A percentile compares a stretch with the other conserved stretches of the same genome.
Evolutionary conservation across 1,140 invertebrate genomes (phyloP).

Genomic region (Ceratina japonica): DNA sequence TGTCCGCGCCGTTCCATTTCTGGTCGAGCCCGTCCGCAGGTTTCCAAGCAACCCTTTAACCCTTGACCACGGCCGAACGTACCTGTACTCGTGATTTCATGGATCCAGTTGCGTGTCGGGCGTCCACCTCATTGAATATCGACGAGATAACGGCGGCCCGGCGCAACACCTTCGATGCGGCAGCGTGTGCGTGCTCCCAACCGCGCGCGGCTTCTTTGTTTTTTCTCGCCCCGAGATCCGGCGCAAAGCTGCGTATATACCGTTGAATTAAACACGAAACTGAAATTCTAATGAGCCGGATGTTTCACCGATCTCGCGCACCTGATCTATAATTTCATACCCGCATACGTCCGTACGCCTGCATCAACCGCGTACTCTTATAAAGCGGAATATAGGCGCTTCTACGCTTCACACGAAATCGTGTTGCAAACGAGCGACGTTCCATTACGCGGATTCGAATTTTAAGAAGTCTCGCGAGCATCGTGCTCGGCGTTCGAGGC

Average conservation of each 20-base stretch:
- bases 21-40: too few relatives aligned
- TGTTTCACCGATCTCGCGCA: constrained; percentile 47
- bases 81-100: too few relatives aligned
- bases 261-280: constrained; percentile 34
- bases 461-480: background rate
- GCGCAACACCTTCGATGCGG: background rate
- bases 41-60: background rate
- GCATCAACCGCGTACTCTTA: constrained; percentile 1
- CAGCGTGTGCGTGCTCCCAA: background rate
- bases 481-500: background rate
- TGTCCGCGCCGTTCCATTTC: background rate
- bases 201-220: background rate
- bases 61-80: background rate
- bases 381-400: background rate
- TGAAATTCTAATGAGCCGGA: constrained; percentile 55
- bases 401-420: too few relatives aligned
- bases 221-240: constrained; percentile 27
- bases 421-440: background rate
- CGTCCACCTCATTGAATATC: constrained; percentile 4
- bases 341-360: constrained; percentile 50
- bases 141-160: background rate
- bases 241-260: constrained; percentile 10
- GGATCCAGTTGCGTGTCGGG: background rate
- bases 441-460: background rate
- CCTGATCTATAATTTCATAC: constrained; percentile 58